These are phyloP conservation scores for Metacarcinus magister DNA, from an alignment of 2,888 invertebrate species.

Conservation along the genomic window DNA sequence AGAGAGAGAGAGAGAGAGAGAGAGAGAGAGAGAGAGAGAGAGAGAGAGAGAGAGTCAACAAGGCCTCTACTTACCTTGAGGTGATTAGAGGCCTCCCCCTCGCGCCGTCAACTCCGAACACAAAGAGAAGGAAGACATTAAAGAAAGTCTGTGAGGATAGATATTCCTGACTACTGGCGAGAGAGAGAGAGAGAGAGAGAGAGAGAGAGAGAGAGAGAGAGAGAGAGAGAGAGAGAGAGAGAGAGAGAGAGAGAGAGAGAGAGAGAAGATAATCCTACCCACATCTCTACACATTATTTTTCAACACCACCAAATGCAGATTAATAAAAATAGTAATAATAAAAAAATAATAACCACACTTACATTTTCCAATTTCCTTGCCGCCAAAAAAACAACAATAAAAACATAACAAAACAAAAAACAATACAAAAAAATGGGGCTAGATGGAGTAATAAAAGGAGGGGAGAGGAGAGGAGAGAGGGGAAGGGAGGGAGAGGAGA, in stretches of 20 bases:
- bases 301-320: not conserved
- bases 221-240: conserved; percentile 2
- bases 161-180: too few species aligned
- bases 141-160: not conserved
- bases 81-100: conserved; percentile 9
- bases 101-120: conserved; percentile 8
- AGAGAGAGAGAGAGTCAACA: conserved; percentile 26
- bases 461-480: not conserved
- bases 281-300: too few species aligned
- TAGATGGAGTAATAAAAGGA: not conserved
- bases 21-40: conserved; percentile 53
- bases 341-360: not conserved
- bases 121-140: conserved; percentile 6
- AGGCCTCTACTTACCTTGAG: conserved; percentile 14
- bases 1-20: conserved; percentile 62
- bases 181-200: conserved; percentile 26
- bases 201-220: conserved; percentile 26
- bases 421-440: not conserved
- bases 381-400: not conserved
- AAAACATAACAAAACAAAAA: not conserved
- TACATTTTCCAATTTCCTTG: not conserved
- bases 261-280: too few species aligned
- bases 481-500: not conserved
- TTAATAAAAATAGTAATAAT: not conserved
- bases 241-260: not conserved